Conservation (phyloP, 92 coral and sea anemone species). For the Scolanthus callimorphus region DNA sequence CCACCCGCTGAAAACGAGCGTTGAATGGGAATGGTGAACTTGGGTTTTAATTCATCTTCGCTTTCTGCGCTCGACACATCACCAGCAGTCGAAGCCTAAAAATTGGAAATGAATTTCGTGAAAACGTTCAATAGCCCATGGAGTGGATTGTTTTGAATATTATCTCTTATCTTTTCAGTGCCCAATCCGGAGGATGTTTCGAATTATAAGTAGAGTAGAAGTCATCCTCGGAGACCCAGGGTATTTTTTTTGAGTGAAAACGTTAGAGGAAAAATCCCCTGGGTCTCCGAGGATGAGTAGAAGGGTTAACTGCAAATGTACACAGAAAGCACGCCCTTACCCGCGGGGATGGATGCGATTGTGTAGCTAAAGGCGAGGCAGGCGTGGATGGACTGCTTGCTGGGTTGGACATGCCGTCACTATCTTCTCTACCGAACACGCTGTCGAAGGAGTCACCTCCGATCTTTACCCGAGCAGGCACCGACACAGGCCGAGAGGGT, state of each 20-base stretch:
- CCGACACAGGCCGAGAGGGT: conserved; percentile 7
- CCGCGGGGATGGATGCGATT: conserved; percentile 51
- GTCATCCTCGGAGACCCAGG: no score
- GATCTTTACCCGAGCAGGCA: conserved; percentile 20
- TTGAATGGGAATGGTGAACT: conserved; percentile 4
- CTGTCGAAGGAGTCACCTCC: conserved; percentile 40
- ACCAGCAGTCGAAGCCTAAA: conserved; percentile 73
- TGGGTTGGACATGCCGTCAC: background rate
- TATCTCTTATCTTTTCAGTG: no score
- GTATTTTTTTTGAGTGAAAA: no score
- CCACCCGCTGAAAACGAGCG: conserved; percentile 27
- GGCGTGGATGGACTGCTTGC: background rate
- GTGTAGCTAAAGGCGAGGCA: background rate
- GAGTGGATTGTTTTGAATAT: no score
- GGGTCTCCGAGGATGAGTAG: no score
- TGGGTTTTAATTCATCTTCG: conserved; percentile 45
- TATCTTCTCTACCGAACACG: conserved; percentile 9
- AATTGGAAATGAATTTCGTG: no score
- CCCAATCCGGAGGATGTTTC: no score
- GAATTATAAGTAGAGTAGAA: background rate
- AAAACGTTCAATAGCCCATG: no score
- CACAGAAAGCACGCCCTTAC: conserved; percentile 16
- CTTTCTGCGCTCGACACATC: conserved; percentile 66
- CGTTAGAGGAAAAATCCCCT: no score
- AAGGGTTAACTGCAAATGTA: no score